These are phyloP conservation scores for Scelioninae gen. 1 DNA, from an alignment of 2,888 invertebrate species.

Conservation along the genomic window DNA sequence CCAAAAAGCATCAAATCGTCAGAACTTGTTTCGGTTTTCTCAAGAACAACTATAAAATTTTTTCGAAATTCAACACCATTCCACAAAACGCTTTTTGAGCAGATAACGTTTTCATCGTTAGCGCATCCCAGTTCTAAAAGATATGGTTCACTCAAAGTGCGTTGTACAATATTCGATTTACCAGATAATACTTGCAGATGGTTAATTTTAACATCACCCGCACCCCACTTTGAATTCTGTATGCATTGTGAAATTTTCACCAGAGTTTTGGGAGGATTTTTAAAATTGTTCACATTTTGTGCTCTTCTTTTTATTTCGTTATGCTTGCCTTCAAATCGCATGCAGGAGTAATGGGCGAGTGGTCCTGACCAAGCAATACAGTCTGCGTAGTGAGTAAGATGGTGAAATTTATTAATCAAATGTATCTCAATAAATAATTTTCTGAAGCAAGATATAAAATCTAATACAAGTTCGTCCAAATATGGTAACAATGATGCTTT, in stretches of 20 bases:
- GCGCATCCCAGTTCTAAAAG: conserved; percentile 28
- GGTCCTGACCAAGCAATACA: conserved; percentile 67
- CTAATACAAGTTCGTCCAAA: conserved; percentile 4
- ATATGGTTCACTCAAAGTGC: conserved; percentile 4
- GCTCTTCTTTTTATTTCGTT: conserved; percentile 53
- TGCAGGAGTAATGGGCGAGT: conserved; percentile 55
- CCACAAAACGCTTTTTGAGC: neutral
- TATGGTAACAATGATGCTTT: conserved; percentile 31
- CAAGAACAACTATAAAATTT: conserved; percentile 45
- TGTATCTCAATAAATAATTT: conserved; percentile 61
- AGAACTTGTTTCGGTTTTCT: neutral
- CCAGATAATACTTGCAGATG: too few species aligned
- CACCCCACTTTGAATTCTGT: conserved; percentile 62
- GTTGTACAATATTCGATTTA: too few species aligned
- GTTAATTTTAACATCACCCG: conserved; percentile 55
- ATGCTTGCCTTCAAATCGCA: conserved; percentile 71
- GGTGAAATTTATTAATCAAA: conserved; percentile 69
- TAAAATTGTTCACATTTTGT: conserved; percentile 62
- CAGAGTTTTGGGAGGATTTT: conserved; percentile 67
- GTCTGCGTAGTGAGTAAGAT: conserved; percentile 59
- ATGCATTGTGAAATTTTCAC: conserved; percentile 54
- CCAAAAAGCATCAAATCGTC: conserved; percentile 46
- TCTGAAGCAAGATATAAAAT: neutral
- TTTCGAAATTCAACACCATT: conserved; percentile 36
- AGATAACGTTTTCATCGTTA: conserved; percentile 6